Conservation (phyloP, 2,797 vertebrate genomes). For the Pseudomugil tenellus region DNA sequence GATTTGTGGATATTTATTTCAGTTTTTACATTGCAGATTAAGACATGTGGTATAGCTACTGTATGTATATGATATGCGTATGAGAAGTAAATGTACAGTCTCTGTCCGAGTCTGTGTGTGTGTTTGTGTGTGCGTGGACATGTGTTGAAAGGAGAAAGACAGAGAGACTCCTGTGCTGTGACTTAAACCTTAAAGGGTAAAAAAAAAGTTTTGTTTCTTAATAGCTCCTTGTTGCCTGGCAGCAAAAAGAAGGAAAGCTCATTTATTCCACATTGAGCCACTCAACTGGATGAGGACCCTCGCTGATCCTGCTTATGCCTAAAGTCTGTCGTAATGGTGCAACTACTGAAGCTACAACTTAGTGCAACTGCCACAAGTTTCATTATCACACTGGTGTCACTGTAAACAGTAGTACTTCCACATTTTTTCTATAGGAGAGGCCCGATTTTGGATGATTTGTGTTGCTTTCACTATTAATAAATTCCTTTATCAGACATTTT, state of each 20-base stretch:
- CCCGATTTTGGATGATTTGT: neutral
- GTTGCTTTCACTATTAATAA: neutral
- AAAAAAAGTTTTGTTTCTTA: constrained; percentile 58
- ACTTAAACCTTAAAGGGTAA: constrained; percentile 58
- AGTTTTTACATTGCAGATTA: neutral
- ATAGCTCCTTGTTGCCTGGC: constrained; percentile 63
- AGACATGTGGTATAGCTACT: neutral
- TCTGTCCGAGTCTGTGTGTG: constrained; percentile 3
- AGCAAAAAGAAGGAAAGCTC: constrained; percentile 46
- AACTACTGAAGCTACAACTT: neutral
- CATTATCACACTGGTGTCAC: neutral
- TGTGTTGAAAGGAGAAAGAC: neutral
- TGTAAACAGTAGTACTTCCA: neutral
- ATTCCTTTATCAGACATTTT: neutral
- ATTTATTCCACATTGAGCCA: constrained; percentile 39
- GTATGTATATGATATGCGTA: neutral
- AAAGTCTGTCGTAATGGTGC: neutral
- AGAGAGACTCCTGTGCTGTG: constrained; percentile 16
- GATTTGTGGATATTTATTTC: constrained; percentile 3
- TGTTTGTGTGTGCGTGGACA: too few species aligned
- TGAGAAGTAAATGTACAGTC: neutral
- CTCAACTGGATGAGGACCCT: neutral
- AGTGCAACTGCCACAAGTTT: neutral
- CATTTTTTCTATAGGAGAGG: neutral
- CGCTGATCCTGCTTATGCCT: neutral